Conservation (phyloP, 2,797 vertebrate species). For the Buceros bicornis region DNA sequence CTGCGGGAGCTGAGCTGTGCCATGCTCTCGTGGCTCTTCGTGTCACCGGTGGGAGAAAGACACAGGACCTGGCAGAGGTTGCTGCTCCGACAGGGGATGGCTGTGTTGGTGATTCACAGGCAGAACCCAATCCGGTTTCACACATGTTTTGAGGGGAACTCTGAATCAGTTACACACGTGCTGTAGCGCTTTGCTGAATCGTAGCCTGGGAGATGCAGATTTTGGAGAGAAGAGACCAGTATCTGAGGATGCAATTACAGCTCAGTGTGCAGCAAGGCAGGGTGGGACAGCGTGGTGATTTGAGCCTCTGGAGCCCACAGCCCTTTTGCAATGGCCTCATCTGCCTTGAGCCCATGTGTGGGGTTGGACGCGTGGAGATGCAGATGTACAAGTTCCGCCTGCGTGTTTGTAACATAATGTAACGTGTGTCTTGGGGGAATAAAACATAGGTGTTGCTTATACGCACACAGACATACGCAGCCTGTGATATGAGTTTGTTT, state of each 20-base stretch:
- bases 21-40: too few species aligned
- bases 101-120: background rate
- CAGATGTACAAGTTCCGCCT: background rate
- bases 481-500: background rate
- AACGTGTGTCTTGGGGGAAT: background rate
- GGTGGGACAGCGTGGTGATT: background rate
- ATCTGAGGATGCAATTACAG: background rate
- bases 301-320: background rate
- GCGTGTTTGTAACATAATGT: background rate
- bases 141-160: background rate
- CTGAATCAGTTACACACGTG: rapidly evolving
- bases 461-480: background rate
- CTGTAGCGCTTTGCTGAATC: background rate
- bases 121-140: background rate
- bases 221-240: background rate
- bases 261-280: background rate
- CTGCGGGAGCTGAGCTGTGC: background rate
- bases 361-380: background rate
- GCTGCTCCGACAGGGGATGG: rapidly evolving
- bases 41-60: background rate
- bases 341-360: background rate
- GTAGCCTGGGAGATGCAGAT: background rate
- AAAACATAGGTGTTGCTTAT: background rate
- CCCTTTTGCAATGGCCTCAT: background rate
- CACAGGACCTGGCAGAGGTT: background rate